Conservation (phyloP, 2,113 vertebrate species). For the Eulacestoma nigropectus region DNA sequence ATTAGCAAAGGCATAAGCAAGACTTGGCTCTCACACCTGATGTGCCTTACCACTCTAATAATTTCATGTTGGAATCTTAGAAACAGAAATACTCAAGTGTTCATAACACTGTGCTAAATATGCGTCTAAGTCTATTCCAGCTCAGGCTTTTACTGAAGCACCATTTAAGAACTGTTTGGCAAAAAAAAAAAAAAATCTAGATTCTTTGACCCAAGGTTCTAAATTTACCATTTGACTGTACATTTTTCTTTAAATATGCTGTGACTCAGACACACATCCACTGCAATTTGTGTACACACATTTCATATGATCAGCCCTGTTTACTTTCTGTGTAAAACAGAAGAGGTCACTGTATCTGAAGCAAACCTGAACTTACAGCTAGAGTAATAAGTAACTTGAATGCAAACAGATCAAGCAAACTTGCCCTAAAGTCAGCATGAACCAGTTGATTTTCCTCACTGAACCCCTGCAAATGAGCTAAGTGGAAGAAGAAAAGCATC, state of each 20-base stretch:
- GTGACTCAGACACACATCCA: background rate
- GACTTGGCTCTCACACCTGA: background rate
- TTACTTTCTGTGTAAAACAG: background rate
- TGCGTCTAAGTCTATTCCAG: background rate
- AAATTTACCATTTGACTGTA: background rate
- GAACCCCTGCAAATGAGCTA: background rate
- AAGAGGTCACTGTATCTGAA: constrained; percentile 5
- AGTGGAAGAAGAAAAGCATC: background rate
- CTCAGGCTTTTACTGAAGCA: background rate
- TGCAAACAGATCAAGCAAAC: background rate
- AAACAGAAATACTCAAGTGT: background rate
- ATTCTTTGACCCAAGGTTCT: background rate
- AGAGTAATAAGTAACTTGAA: background rate
- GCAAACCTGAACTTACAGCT: background rate
- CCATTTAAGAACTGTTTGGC: background rate
- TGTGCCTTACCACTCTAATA: background rate
- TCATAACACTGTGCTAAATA: background rate
- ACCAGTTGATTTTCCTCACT: background rate
- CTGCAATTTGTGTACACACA: background rate
- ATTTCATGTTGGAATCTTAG: background rate
- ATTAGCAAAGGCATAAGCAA: background rate
- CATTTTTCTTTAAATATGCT: background rate
- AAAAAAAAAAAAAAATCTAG: background rate
- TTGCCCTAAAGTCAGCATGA: background rate
- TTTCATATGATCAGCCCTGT: background rate